Conservation (phyloP, 2,113 vertebrate species). For the Sylvilagus bachmani region DNA sequence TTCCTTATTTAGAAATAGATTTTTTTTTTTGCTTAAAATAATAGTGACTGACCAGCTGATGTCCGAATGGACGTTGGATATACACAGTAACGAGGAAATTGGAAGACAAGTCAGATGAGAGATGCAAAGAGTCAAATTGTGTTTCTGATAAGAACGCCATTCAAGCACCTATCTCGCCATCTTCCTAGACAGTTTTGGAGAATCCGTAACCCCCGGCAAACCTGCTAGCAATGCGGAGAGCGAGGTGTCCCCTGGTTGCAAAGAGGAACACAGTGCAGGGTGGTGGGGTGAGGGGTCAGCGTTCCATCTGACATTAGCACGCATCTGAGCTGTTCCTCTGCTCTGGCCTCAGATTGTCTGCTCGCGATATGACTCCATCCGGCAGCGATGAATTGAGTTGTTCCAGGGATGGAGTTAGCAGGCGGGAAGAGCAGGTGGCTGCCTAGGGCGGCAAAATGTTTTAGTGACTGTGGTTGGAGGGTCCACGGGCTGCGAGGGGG, state of each 20-base stretch:
- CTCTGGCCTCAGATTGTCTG: background rate
- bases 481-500: constrained; percentile 57
- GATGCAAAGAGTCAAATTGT: background rate
- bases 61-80: background rate
- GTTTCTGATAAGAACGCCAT: background rate
- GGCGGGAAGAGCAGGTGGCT: constrained; percentile 67
- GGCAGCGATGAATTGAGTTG: background rate
- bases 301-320: background rate
- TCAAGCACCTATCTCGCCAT: background rate
- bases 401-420: background rate
- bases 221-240: fast-evolving
- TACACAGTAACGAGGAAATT: background rate
- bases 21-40: background rate
- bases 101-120: background rate
- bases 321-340: background rate
- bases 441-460: constrained; percentile 68
- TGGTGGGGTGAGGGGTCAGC: background rate
- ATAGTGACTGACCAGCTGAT: background rate
- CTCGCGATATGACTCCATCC: background rate
- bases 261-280: background rate
- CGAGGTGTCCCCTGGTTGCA: fast-evolving
- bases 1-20: background rate
- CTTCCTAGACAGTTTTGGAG: background rate
- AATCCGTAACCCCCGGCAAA: background rate
- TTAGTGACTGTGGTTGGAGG: constrained; percentile 35